These are phyloP conservation scores for Epinephelus lanceolatus DNA, from an alignment of 2,113 vertebrate species.

Conservation along the genomic window DNA sequence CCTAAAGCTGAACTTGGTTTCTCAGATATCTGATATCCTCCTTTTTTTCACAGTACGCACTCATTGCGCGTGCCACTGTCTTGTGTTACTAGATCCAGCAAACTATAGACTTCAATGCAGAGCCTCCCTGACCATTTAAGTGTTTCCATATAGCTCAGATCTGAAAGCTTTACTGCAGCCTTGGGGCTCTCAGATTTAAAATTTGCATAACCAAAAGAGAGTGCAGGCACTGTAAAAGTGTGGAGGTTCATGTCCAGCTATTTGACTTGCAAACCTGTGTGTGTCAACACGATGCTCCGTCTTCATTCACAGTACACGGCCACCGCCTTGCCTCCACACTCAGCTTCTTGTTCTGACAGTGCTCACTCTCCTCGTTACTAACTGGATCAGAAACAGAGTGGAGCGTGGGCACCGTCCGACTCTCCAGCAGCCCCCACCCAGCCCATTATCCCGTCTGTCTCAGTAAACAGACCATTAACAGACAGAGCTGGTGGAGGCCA, in stretches of 20 bases:
- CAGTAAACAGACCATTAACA: constrained; percentile 84
- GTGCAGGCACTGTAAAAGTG: constrained; percentile 46
- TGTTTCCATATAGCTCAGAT: constrained; percentile 52
- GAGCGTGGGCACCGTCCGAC: constrained; percentile 57
- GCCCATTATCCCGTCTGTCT: constrained; percentile 81
- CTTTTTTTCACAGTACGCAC: constrained; percentile 45
- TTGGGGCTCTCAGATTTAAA: constrained; percentile 57
- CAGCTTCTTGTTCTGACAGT: constrained; percentile 30
- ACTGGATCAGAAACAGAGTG: constrained; percentile 70
- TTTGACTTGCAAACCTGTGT: constrained; percentile 83
- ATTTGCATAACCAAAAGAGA: constrained; percentile 83
- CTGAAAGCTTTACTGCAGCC: constrained; percentile 46
- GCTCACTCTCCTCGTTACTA: constrained; percentile 53
- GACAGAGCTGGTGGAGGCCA: constrained; percentile 75
- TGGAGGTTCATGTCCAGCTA: constrained; percentile 56
- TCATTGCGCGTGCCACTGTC: constrained; percentile 44
- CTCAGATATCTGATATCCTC: constrained; percentile 66
- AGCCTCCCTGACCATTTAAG: constrained; percentile 52
- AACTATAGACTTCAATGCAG: constrained; percentile 44
- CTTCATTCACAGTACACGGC: constrained; percentile 49
- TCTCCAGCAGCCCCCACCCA: constrained; percentile 74
- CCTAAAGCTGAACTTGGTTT: constrained; percentile 65
- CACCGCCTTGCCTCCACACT: constrained; percentile 35
- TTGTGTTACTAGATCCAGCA: constrained; percentile 49
- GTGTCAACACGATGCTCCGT: constrained; percentile 62